These are phyloP conservation scores for Glareola pratincola DNA, from an alignment of 2,113 vertebrate species.

Conservation along the genomic window DNA sequence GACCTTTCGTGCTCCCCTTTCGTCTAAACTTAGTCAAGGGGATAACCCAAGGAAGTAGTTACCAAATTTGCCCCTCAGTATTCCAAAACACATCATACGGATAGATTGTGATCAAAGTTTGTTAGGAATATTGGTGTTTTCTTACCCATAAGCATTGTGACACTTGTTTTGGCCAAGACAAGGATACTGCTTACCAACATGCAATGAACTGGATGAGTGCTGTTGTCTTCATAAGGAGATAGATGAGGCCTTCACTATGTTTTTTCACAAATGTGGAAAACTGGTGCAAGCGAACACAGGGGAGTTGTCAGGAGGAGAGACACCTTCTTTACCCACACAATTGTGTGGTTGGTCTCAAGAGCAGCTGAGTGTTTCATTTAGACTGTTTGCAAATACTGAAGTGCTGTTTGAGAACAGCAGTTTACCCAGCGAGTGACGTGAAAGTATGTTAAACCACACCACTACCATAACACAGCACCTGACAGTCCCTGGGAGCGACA, in stretches of 20 bases:
- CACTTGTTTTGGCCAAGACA: not conserved
- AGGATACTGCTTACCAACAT: not conserved
- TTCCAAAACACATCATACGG: fast-evolving
- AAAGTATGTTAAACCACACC: not conserved
- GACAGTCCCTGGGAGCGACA: fast-evolving
- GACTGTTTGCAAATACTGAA: not conserved
- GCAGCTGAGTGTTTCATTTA: not conserved
- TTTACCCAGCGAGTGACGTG: not conserved
- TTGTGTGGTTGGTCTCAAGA: not conserved
- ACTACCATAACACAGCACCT: not conserved
- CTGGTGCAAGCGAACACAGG: not conserved
- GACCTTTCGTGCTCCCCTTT: fast-evolving
- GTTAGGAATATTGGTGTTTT: not conserved
- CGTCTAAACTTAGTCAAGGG: not conserved
- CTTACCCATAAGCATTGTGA: not conserved
- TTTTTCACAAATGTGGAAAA: not conserved
- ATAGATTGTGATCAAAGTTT: not conserved
- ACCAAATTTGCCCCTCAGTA: not conserved
- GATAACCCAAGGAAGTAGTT: not conserved
- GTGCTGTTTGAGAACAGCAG: not conserved
- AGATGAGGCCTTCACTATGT: not conserved
- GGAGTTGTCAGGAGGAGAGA: not conserved
- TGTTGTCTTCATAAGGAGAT: not conserved
- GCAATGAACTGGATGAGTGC: not conserved
- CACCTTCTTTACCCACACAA: not conserved